Evolutionary conservation across 30 jellyfish, hydroid and myxozoan genomes (phyloP), one percentile per base, ranked within the genome.

Genomic region (Hydractinia symbiolongicarpus): DNA sequence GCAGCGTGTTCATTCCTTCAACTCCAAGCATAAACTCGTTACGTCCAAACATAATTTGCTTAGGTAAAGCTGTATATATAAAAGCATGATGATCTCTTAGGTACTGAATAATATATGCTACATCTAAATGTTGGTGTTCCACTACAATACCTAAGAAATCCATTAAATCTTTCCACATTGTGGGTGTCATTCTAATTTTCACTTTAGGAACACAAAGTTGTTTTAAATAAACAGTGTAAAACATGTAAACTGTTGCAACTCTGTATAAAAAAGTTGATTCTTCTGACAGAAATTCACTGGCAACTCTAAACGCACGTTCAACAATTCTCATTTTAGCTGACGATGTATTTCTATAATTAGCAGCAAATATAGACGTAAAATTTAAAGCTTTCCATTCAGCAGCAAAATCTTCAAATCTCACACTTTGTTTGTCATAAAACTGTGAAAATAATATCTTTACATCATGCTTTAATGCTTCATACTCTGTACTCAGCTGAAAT

Each of bases 371-470:
- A 61, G 58, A 49, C 10, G 69, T 51, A 79, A 79, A 79, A 56
- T 79, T 79, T 70, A 79, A 15, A 7, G 83, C 53, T 49, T 67
- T 66, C 87, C 87, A 79, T 16, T 53, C 84, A n/a, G 30, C 44
- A 62, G 51, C 54, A 61, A 79, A 79, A 61, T 79, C 87, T 61
- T 79, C 87, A 79, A 61, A 79, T 10, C 87, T 64, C 21, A 66
- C 87, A 79, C 87, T 79, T 50, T 79, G 87, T 69, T 79, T 79
- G 53, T 79, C 84, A 50, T 55, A 15, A 79, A 79, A 79, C 62
- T 67, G 20, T 17, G 86, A 30, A 79, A 79, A 79, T 8, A 79
- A 57, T 5, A 51, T 79, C 66, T 51, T 79, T 5, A 79, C 73
- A 61, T 79, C 87, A 66, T 79, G 87, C 51, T 67, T 79, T 15